Percentiles rank a stretch among this genome's conserved stretches.
These are phyloP conservation scores for Galaxias olidus DNA, from an alignment of 2,797 vertebrate species.

Conservation along the genomic window DNA sequence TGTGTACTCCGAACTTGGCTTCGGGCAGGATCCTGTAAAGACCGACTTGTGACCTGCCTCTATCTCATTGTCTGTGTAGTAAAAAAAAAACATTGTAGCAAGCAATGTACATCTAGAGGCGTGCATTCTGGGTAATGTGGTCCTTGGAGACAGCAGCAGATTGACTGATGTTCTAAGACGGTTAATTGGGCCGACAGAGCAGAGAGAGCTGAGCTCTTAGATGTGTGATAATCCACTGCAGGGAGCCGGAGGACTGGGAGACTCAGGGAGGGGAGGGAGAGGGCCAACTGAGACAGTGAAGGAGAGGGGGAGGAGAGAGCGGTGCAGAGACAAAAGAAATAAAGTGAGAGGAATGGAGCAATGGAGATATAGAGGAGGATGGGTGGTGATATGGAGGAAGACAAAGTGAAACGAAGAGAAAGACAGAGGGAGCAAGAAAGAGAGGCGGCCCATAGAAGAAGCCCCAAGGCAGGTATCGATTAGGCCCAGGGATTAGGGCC, in stretches of 20 bases:
- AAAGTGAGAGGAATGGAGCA: slow-evolving; percentile 2
- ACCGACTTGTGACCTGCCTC: no score
- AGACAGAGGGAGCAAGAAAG: slow-evolving; percentile 25
- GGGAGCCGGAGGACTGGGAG: slow-evolving; percentile 47
- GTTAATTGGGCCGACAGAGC: slow-evolving; percentile 58
- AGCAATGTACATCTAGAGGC: neutral
- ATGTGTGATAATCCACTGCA: slow-evolving; percentile 62
- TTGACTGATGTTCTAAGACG: slow-evolving; percentile 32
- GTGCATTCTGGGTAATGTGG: slow-evolving; percentile 5
- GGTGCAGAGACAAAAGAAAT: slow-evolving; percentile 3
- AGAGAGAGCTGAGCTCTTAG: slow-evolving; percentile 48
- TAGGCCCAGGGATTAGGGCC: slow-evolving; percentile 28
- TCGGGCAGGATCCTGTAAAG: no score
- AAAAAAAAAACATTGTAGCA: neutral
- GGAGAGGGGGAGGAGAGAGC: neutral
- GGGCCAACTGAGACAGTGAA: slow-evolving; percentile 24
- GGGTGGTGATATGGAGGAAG: slow-evolving; percentile 31
- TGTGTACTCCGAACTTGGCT: no score
- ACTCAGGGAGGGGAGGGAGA: neutral
- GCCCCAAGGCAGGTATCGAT: slow-evolving; percentile 45
- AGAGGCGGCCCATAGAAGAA: neutral
- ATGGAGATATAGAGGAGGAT: slow-evolving; percentile 10
- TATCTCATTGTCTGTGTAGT: no score
- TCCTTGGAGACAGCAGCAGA: slow-evolving; percentile 22
- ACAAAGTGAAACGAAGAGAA: slow-evolving; percentile 23